Evolutionary conservation across 2,113 vertebrate species (phyloP).

Genomic region (Pionites leucogaster): DNA sequence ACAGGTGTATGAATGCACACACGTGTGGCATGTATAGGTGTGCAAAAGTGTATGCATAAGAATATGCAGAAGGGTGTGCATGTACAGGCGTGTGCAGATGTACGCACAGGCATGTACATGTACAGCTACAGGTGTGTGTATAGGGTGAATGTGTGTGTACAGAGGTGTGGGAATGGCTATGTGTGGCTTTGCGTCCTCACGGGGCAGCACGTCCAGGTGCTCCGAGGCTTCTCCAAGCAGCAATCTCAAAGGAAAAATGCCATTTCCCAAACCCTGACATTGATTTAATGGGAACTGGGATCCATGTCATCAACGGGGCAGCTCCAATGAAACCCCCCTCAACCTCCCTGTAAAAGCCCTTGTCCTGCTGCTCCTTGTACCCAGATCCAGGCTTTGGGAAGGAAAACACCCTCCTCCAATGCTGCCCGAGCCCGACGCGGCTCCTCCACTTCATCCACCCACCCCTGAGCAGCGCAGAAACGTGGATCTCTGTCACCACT

Average conservation of each 20-base stretch:
- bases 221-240: not conserved
- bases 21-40: not conserved
- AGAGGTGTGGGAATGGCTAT: not conserved
- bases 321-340: not conserved
- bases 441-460: not conserved
- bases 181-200: not conserved
- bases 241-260: accelerated
- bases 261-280: not conserved
- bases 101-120: not conserved
- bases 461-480: accelerated
- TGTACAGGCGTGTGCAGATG: not conserved
- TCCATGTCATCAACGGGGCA: not conserved
- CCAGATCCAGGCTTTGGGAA: not conserved
- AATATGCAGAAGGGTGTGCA: too few relatives aligned
- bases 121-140: not conserved
- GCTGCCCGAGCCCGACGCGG: not conserved
- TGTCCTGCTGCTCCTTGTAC: not conserved
- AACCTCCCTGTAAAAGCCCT: not conserved
- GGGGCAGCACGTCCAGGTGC: not conserved
- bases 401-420: not conserved
- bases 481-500: accelerated
- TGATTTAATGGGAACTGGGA: not conserved
- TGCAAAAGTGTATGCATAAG: too few relatives aligned
- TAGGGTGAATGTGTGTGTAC: not conserved
- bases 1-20: not conserved